These are phyloP conservation scores for Lapara coniferarum DNA, from an alignment of 2,888 invertebrate genomes.

Conservation along the genomic window DNA sequence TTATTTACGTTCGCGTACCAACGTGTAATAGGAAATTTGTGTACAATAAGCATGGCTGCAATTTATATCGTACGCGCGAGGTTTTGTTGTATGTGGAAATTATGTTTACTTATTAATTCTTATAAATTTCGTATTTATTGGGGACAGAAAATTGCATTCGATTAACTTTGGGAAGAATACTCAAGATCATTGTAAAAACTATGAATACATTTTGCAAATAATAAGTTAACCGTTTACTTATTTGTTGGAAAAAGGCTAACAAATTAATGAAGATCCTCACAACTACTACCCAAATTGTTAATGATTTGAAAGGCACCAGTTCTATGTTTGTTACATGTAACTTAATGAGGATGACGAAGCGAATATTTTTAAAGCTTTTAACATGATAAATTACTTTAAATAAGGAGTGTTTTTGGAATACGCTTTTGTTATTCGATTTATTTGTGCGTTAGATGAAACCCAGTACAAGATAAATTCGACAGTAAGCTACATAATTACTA, in stretches of 20 bases:
- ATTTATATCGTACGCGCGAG: conserved; percentile 17
- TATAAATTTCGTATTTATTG: too few species aligned
- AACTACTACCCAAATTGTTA: not conserved
- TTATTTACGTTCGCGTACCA: conserved; percentile 63
- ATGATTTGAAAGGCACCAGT: not conserved
- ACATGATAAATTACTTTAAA: not conserved
- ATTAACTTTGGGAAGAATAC: too few species aligned
- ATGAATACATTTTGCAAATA: too few species aligned
- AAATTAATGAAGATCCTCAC: not conserved
- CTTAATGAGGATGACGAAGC: not conserved
- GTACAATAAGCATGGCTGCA: conserved; percentile 27
- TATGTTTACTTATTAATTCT: not conserved
- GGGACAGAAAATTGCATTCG: too few species aligned
- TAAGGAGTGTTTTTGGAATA: not conserved
- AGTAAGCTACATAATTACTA: not conserved
- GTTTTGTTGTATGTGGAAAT: not conserved
- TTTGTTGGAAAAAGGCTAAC: not conserved
- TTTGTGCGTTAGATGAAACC: not conserved
- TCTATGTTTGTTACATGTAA: not conserved
- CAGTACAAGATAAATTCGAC: too few species aligned
- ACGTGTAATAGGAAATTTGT: conserved; percentile 46
- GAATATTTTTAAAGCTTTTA: not conserved
- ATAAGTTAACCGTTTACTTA: not conserved
- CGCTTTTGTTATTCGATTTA: not conserved
- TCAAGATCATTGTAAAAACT: too few species aligned